A percentile compares a stretch with the other conserved stretches of the same genome.
phyloP scores from a whole-genome alignment of 2,797 vertebrate genomes.

The Paratrypauchen microcephalus region DNA sequence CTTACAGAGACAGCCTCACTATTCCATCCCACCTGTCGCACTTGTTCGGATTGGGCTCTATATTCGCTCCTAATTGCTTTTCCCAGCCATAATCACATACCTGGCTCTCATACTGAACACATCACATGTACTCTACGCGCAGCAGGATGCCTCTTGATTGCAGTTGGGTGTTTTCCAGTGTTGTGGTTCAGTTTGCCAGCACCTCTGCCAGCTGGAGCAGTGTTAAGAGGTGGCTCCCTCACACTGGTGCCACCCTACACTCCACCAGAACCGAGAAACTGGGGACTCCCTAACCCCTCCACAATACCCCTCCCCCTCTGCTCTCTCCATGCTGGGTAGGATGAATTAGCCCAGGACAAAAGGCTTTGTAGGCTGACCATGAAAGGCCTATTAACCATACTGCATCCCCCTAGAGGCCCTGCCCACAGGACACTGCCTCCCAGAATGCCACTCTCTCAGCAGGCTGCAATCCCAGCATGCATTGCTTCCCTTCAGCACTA shows the following conservation, averaged over 20 bases:
- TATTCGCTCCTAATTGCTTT: background rate
- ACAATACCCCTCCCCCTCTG: constrained; percentile 51
- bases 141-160: constrained; percentile 44
- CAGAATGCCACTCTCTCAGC: constrained; percentile 81
- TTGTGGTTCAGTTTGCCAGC: constrained; percentile 53
- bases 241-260: constrained; percentile 59
- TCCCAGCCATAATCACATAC: background rate
- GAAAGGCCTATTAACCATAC: constrained; percentile 88
- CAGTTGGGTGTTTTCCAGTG: constrained; percentile 53
- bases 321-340: constrained; percentile 78
- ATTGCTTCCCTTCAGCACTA: constrained; percentile 72
- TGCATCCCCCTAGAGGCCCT: constrained; percentile 85
- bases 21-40: constrained; percentile 61
- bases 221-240: constrained; percentile 55
- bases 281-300: constrained; percentile 53
- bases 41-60: constrained; percentile 48
- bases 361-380: constrained; percentile 82
- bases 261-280: constrained; percentile 25
- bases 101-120: constrained; percentile 14
- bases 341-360: constrained; percentile 84
- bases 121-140: constrained; percentile 14
- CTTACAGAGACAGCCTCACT: constrained; percentile 23
- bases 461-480: constrained; percentile 80
- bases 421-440: constrained; percentile 82
- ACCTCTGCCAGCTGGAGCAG: constrained; percentile 48